These are phyloP conservation scores for Arenicola marina DNA, from an alignment of 2,888 invertebrate genomes.

Conservation along the genomic window DNA sequence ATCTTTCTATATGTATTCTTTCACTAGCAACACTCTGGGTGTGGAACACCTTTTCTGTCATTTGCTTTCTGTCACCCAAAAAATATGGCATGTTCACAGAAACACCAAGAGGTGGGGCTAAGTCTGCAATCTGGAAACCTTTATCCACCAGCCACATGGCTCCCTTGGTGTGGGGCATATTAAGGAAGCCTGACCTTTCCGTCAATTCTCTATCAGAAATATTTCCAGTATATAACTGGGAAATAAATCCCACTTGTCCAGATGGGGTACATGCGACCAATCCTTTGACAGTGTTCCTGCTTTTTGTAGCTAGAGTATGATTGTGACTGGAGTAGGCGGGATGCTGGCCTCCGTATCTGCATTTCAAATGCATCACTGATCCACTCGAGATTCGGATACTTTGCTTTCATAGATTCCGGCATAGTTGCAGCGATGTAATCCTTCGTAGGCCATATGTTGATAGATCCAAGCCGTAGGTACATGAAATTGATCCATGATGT, in stretches of 20 bases:
- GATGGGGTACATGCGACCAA: constrained; percentile 14
- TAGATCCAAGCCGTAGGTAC: constrained; percentile 1
- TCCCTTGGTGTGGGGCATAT: constrained; percentile 8
- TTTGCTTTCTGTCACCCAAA: constrained; percentile 9
- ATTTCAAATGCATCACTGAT: constrained; percentile 19
- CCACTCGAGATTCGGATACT: constrained; percentile 10
- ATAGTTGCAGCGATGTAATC: constrained; percentile 2
- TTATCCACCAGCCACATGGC: constrained; percentile 14
- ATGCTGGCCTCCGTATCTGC: constrained; percentile 4
- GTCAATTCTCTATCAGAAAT: constrained; percentile 15
- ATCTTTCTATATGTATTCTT: background rate
- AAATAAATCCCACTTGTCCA: constrained; percentile 14
- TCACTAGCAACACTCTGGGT: constrained; percentile 12
- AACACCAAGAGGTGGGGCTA: constrained; percentile 13
- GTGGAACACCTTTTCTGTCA: constrained; percentile 10
- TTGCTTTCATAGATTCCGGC: constrained; percentile 9
- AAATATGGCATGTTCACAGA: constrained; percentile 13
- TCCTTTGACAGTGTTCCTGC: constrained; percentile 12
- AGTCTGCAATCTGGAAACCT: constrained; percentile 14
- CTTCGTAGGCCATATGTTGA: constrained; percentile 10
- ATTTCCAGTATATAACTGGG: constrained; percentile 18
- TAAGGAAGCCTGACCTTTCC: constrained; percentile 7
- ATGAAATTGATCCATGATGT: constrained; percentile 12
- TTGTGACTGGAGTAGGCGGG: constrained; percentile 1
- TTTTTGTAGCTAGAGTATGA: constrained; percentile 15